Conservation (phyloP, 2,113 vertebrate species). For the Serilophus lunatus region DNA sequence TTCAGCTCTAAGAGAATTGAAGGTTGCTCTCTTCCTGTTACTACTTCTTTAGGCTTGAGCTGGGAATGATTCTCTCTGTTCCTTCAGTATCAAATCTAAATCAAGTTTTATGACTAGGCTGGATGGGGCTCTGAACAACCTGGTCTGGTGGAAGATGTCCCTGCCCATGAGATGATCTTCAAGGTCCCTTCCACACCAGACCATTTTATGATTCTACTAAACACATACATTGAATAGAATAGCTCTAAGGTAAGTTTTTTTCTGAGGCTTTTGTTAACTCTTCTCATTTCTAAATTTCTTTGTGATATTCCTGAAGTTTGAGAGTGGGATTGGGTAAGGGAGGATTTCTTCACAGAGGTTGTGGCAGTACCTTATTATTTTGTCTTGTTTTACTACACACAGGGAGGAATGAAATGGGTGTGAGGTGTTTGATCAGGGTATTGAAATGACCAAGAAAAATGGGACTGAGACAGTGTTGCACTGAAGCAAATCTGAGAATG, state of each 20-base stretch:
- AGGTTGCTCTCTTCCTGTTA: not conserved
- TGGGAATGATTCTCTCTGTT: not conserved
- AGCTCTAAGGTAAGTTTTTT: not conserved
- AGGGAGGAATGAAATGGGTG: not conserved
- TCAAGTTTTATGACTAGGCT: not conserved
- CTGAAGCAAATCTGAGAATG: not conserved
- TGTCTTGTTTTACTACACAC: not conserved
- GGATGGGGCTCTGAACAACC: not conserved
- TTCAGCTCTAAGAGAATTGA: not conserved
- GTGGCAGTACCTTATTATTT: not conserved
- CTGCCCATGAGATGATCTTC: not conserved
- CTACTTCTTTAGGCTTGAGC: not conserved
- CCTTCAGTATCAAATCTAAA: not conserved
- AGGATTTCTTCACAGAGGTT: not conserved
- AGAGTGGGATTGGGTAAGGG: not conserved
- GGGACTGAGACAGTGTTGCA: not conserved
- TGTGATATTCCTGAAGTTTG: not conserved
- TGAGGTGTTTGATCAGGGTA: not conserved
- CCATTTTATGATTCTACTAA: not conserved
- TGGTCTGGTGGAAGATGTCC: not conserved
- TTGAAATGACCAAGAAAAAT: not conserved
- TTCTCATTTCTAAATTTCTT: not conserved
- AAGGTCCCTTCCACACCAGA: not conserved
- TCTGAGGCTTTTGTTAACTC: not conserved
- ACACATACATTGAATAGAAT: not conserved